Evolutionary conservation across 2,113 vertebrate genomes (phyloP).

Genomic region (Varanus komodoensis): DNA sequence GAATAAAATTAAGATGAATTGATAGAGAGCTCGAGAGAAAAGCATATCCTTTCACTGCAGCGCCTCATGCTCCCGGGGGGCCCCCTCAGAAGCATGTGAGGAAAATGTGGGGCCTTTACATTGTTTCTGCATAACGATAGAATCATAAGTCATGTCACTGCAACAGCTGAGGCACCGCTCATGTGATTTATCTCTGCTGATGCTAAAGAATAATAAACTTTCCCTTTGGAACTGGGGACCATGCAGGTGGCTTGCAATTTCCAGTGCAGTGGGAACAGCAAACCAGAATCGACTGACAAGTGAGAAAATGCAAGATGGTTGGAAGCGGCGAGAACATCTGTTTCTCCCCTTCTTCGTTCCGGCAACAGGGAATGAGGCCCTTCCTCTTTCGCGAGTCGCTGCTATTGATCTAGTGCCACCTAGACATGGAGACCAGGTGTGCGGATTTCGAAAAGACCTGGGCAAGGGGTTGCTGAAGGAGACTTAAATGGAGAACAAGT

Average conservation of each 20-base stretch:
- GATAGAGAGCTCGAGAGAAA: constrained; percentile 63
- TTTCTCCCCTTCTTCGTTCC: no score
- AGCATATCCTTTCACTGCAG: constrained; percentile 70
- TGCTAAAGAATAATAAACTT: constrained; percentile 71
- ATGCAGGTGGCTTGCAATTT: background rate
- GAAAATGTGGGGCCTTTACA: constrained; percentile 72
- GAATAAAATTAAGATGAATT: constrained; percentile 77
- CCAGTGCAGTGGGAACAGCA: background rate
- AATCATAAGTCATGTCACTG: constrained; percentile 77
- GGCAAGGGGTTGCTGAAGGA: background rate
- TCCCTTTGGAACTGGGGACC: constrained; percentile 61
- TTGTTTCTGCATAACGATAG: constrained; percentile 70
- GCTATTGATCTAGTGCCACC: background rate
- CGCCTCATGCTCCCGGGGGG: constrained; percentile 75
- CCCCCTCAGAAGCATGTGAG: constrained; percentile 74
- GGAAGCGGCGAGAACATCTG: background rate
- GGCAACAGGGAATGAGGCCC: background rate
- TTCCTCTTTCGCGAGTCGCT: no score
- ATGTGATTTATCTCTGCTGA: constrained; percentile 72
- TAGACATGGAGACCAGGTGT: no score
- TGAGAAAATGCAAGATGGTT: background rate
- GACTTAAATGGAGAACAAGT: background rate
- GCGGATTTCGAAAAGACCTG: background rate
- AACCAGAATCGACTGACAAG: background rate
- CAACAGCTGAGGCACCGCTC: constrained; percentile 62